Conservation (phyloP, 2,113 vertebrate species). For the Sinocyclocheilus maitianheensis region DNA sequence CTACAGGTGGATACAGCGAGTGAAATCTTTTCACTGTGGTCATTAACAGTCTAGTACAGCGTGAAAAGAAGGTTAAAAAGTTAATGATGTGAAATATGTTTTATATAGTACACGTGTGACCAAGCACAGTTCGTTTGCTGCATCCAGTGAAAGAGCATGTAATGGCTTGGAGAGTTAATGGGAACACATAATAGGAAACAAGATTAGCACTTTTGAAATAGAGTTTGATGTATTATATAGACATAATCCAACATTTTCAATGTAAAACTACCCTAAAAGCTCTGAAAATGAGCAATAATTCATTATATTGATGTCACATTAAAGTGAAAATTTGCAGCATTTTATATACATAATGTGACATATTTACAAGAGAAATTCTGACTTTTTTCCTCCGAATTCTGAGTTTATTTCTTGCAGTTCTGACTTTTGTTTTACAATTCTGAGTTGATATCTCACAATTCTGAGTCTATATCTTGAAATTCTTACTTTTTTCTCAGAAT, state of each 20-base stretch:
- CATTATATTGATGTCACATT: neutral
- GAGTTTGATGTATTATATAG: neutral
- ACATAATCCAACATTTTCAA: neutral
- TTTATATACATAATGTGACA: neutral
- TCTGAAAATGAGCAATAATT: neutral
- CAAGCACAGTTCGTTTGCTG: neutral
- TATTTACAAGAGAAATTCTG: neutral
- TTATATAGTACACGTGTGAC: neutral
- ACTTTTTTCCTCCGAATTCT: too few relatives aligned
- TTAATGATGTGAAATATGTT: neutral
- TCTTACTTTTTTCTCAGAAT: too few relatives aligned
- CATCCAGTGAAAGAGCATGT: neutral
- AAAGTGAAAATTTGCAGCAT: neutral
- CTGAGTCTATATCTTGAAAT: too few relatives aligned
- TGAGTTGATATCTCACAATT: too few relatives aligned
- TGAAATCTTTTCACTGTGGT: neutral
- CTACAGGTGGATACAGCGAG: slow-evolving; percentile 21
- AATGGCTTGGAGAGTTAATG: neutral
- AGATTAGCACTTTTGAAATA: neutral
- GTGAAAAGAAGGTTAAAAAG: neutral
- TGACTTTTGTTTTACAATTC: too few relatives aligned
- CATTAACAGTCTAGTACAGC: neutral
- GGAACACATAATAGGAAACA: neutral
- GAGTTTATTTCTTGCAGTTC: neutral
- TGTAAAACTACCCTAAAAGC: neutral